Evolutionary conservation across 2,113 vertebrate genomes (phyloP), one percentile per base, ranked within the genome.

Genomic region (Harpagus bidentatus): DNA sequence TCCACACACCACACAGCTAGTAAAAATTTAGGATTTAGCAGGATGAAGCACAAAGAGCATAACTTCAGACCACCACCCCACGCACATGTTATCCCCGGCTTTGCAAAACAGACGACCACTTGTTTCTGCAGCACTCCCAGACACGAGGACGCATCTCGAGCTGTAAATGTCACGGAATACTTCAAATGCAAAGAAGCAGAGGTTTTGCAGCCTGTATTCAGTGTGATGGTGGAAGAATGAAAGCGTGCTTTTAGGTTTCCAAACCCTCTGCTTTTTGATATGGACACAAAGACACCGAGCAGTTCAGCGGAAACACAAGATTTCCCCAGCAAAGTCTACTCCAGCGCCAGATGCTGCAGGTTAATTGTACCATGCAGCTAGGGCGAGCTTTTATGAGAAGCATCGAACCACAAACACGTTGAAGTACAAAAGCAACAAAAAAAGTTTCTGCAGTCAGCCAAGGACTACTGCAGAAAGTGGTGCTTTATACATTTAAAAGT

Each of bases 71-170:
- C 13, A 1, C 9, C 32, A 32, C 42, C 66, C 59, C 69, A 55
- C 16, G 0, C 50, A 4, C 0, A 0, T 3, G 7, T 15, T 20
- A 43, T 1, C 28, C 73, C 5, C 1, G 11, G 42, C 34, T 40
- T 32, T 28, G 70, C 66, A 82, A 85, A 91, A 91, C 81, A 85
- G 66, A 32, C 12, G 1, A 9, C 6, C 5, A 1, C 38, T 81
- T 73, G 43, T 92, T 79, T 29, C 8, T 3, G 7, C 10, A 5
- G 19, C 5, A 0, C 28, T 82, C 56, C 28, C 55, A 53, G 48
- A 9, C 3, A 29, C 3, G 5, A 84, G 32, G 65, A 65, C 2
- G 2, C 50, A 11, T 29, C 66, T 38, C 5, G 0, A 88, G 47
- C 82, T 58, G 40, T 40, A 90, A 86, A 88, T 5, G 28, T 13